Conservation (phyloP, 2,888 invertebrate genomes). For the Eudemis profundana region DNA sequence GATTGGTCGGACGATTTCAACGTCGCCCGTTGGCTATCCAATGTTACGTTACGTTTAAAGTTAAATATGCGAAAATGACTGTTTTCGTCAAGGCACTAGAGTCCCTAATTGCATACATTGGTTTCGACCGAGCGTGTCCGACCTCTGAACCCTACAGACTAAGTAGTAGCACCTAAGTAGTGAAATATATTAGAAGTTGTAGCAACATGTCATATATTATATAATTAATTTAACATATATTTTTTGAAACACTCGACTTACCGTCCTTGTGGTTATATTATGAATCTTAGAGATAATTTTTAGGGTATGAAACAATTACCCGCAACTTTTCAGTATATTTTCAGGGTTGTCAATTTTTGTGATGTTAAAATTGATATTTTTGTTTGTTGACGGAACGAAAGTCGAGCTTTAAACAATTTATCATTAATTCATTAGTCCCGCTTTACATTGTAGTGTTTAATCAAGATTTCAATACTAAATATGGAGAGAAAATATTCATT, state of each 20-base stretch:
- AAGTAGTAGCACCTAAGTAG: slow-evolving; percentile 80
- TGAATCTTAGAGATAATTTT: not conserved
- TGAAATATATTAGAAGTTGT: slow-evolving; percentile 59
- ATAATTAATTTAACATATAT: slow-evolving; percentile 47
- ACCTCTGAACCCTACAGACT: slow-evolving; percentile 62
- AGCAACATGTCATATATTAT: slow-evolving; percentile 62
- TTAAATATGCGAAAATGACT: slow-evolving; percentile 36
- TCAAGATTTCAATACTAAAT: slow-evolving; percentile 57
- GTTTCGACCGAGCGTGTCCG: slow-evolving; percentile 35
- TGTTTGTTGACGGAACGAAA: slow-evolving; percentile 21
- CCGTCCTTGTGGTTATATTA: not conserved
- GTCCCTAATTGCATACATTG: slow-evolving; percentile 34
- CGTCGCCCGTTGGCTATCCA: slow-evolving; percentile 9
- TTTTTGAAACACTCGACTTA: slow-evolving; percentile 41
- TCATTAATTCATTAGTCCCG: slow-evolving; percentile 66
- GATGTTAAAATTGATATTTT: not conserved
- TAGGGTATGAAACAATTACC: not conserved
- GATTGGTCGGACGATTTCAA: slow-evolving; percentile 10
- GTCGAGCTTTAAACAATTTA: slow-evolving; percentile 52
- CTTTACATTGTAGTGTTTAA: slow-evolving; percentile 63
- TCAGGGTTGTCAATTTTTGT: slow-evolving; percentile 6
- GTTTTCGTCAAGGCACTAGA: slow-evolving; percentile 40
- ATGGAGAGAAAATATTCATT: slow-evolving; percentile 55
- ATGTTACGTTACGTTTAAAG: slow-evolving; percentile 13
- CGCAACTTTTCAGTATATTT: slow-evolving; percentile 5